Evolutionary conservation across 2,113 vertebrate species (phyloP).

Genomic region (Tachycineta bicolor): DNA sequence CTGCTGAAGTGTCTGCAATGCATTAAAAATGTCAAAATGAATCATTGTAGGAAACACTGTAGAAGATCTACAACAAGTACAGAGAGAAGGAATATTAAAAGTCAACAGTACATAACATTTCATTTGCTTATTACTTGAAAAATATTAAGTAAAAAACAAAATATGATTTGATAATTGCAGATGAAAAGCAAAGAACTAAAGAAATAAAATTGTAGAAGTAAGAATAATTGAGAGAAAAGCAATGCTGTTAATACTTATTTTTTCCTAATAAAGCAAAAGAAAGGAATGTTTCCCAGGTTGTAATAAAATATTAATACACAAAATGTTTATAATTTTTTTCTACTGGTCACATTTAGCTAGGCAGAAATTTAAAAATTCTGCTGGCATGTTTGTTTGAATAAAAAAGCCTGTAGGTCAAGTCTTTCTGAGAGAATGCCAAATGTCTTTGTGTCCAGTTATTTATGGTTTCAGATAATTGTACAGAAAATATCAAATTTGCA

Average conservation of each 20-base stretch:
- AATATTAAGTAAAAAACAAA: slow-evolving; percentile 25
- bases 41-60: slow-evolving; percentile 1
- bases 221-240: not conserved
- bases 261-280: slow-evolving; percentile 12
- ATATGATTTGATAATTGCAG: slow-evolving; percentile 20
- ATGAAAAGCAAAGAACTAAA: not conserved
- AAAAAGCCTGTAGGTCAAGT: slow-evolving; percentile 81
- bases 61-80: not conserved
- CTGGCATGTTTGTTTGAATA: slow-evolving; percentile 72
- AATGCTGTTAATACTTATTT: not conserved
- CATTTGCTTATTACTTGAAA: not conserved
- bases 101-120: not conserved
- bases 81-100: not conserved
- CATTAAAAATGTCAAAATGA: slow-evolving; percentile 41
- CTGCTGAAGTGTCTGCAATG: slow-evolving; percentile 1
- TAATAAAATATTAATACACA: slow-evolving; percentile 64
- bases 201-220: not conserved
- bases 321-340: slow-evolving; percentile 43
- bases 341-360: slow-evolving; percentile 64
- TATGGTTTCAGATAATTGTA: slow-evolving; percentile 97
- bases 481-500: slow-evolving; percentile 99
- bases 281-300: slow-evolving; percentile 17
- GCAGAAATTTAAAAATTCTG: slow-evolving; percentile 73
- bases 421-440: slow-evolving; percentile 91
- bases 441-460: slow-evolving; percentile 98